Conservation (phyloP, 2,113 vertebrate species). For the Vicugna pacos region DNA sequence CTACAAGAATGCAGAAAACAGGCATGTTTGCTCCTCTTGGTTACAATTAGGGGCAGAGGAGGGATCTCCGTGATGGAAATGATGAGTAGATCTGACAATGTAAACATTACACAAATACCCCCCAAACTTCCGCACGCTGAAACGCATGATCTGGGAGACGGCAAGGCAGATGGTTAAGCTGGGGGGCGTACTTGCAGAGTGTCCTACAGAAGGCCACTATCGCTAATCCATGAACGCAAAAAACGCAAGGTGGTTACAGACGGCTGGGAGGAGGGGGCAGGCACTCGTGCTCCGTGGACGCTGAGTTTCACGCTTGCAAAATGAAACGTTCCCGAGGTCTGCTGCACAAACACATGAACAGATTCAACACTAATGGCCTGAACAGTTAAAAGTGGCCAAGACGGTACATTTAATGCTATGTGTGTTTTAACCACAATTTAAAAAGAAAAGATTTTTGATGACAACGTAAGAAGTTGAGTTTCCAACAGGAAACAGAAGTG, state of each 20-base stretch:
- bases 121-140: not conserved
- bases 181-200: accelerated
- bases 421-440: too few species aligned
- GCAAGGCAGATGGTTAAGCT: not conserved
- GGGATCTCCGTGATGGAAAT: not conserved
- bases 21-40: not conserved
- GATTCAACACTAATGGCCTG: too few species aligned
- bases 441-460: not conserved
- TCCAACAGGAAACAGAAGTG: not conserved
- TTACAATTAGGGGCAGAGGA: not conserved
- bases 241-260: not conserved
- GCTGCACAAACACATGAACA: too few species aligned
- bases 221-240: accelerated
- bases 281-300: accelerated
- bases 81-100: not conserved
- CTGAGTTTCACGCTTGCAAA: not conserved
- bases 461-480: not conserved
- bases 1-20: not conserved
- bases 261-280: accelerated
- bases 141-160: too few species aligned
- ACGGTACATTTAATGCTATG: not conserved
- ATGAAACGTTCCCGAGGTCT: not conserved
- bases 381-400: not conserved
- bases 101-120: not conserved
- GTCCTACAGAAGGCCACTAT: accelerated